Conservation (phyloP, 2,113 vertebrate species). For the Acrocephalus arundinaceus region DNA sequence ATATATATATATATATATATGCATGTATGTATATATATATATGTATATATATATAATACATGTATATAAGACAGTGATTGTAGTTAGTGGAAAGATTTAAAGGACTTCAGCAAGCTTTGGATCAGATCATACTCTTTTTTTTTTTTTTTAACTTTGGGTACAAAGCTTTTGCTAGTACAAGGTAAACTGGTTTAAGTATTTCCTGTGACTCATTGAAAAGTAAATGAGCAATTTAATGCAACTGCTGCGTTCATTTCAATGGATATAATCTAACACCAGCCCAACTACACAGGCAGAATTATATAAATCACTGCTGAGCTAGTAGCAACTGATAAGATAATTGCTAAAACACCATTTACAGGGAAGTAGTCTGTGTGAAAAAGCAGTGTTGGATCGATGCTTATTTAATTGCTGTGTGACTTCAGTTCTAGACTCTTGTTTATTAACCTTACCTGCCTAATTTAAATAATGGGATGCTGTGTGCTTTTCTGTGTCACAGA, state of each 20-base stretch:
- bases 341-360: constrained; percentile 13
- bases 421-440: neutral
- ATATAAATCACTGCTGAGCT: neutral
- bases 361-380: constrained; percentile 10
- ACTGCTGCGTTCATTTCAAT: neutral
- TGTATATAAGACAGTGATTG: neutral
- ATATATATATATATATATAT: no score
- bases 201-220: constrained; percentile 51
- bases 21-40: no score
- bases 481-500: neutral
- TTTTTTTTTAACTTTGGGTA: neutral
- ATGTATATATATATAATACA: neutral
- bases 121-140: neutral
- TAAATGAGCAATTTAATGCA: constrained; percentile 34
- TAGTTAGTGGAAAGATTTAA: neutral
- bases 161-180: neutral
- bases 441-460: neutral
- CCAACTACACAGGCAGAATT: neutral
- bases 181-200: constrained; percentile 22
- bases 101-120: neutral
- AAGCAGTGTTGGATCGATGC: neutral
- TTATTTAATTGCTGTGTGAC: constrained; percentile 16
- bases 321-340: constrained; percentile 47
- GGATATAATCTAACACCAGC: neutral
- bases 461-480: neutral